These are phyloP conservation scores for Epistrophe grossulariae DNA, from an alignment of 2,888 invertebrate genomes.

Conservation along the genomic window DNA sequence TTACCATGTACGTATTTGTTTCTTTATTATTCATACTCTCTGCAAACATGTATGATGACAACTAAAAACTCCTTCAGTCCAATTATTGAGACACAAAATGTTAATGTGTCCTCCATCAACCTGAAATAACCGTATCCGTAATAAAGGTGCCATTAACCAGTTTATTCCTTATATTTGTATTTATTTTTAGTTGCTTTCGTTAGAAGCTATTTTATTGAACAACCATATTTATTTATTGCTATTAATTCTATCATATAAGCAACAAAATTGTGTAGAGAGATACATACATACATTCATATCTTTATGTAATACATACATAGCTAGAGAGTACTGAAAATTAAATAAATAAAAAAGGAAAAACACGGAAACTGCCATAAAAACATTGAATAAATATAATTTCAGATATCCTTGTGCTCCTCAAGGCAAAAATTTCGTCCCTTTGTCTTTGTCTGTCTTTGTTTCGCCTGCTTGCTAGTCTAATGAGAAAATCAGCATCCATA, in stretches of 20 bases:
- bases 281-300: neutral
- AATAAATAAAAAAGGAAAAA: slow-evolving; percentile 22
- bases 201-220: slow-evolving; percentile 48
- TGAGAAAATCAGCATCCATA: slow-evolving; percentile 66
- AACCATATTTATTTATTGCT: slow-evolving; percentile 47
- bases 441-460: slow-evolving; percentile 19
- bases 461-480: slow-evolving; percentile 47
- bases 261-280: slow-evolving; percentile 28
- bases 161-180: slow-evolving; percentile 2
- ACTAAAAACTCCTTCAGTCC: neutral
- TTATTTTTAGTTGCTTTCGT: neutral
- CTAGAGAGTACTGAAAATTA: slow-evolving; percentile 29
- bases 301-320: slow-evolving; percentile 3
- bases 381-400: slow-evolving; percentile 54
- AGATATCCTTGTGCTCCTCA: slow-evolving; percentile 27
- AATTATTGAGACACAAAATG: slow-evolving; percentile 25
- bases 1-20: no score
- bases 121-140: slow-evolving; percentile 21
- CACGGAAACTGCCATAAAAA: slow-evolving; percentile 28
- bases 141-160: slow-evolving; percentile 9
- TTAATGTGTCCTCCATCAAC: slow-evolving; percentile 20
- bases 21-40: neutral
- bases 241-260: slow-evolving; percentile 30
- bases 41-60: no score
- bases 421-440: slow-evolving; percentile 36